Evolutionary conservation across 1,140 invertebrate genomes (phyloP), one percentile per base, ranked within the genome.

Genomic region (Caenorhabditis latens): DNA sequence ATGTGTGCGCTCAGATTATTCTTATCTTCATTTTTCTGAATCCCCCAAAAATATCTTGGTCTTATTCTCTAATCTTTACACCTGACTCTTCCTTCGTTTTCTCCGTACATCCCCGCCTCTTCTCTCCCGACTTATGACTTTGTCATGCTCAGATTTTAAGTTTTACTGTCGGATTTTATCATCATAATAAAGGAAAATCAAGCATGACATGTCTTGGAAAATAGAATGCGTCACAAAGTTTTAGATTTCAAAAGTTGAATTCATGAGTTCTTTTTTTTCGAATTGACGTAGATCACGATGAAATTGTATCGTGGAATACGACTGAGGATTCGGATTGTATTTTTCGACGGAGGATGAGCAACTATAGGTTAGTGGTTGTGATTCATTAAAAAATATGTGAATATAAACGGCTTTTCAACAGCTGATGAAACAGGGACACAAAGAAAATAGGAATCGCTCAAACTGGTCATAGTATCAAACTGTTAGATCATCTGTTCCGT

Each of bases 21-120:
- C 71, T 79, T 21, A 79, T 79, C 65, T 71, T 4, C 13, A 4
- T 14, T 4, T n/a, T 71, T n/a, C n/a, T 71, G 14, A 71, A 43
- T 71, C 40, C 65, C 65, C 16, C 13, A 71, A 43, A 43, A 7
- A 71, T 63, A 24, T 32, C 61, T 63, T 40, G n/a, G n/a, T 8
- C 61, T 71, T 43, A 11, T 71, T 71, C n/a, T 63, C 61, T 71
- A 71, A 71, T 71, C 65, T 71, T 71, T 46, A 71, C 61, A 63
- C 61, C 21, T 63, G 57, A 58, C 57, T n/a, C 11, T 58, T 58
- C n/a, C n/a, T n/a, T 16, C 19, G 14, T 58, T 16, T 40, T 14
- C 6, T 63, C 6, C 58, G 58, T 63, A 24, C 58, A 63, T 63
- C 61, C 19, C 61, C 61, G 61, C 61, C 61, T 63, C 61, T 63